Evolutionary conservation across 2,888 invertebrate species (phyloP).

Genomic region (Rhopalosiphum nymphaeae): DNA sequence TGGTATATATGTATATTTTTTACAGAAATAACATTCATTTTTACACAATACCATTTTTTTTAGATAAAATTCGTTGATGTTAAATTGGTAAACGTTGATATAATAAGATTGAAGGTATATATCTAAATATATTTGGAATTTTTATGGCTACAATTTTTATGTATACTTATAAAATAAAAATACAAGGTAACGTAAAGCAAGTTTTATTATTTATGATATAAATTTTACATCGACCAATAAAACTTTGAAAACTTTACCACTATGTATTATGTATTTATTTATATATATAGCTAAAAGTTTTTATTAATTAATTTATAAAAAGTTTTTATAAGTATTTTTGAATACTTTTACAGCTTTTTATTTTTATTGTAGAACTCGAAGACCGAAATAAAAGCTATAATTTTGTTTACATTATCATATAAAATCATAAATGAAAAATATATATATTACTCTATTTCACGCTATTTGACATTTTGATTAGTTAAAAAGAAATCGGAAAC

Average conservation of each 20-base stretch:
- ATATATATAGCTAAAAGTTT: background rate
- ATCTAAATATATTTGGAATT: background rate
- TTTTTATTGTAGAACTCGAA: background rate
- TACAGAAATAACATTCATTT: background rate
- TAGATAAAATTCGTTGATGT: background rate
- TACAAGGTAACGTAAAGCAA: background rate
- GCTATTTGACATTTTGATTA: background rate
- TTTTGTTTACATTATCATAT: background rate
- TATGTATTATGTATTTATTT: background rate
- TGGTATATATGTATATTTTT: background rate
- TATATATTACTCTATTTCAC: background rate
- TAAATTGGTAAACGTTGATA: background rate
- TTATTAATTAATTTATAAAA: slow-evolving; percentile 5
- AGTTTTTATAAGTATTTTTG: background rate
- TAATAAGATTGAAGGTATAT: background rate
- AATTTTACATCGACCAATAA: background rate
- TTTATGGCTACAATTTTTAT: background rate
- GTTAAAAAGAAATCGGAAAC: background rate
- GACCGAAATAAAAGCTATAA: slow-evolving; percentile 4
- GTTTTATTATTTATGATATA: background rate
- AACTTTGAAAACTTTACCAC: background rate
- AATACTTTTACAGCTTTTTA: background rate
- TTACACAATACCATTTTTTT: background rate
- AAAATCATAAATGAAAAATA: background rate
- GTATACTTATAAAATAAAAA: background rate